Evolutionary conservation across 2,888 invertebrate species (phyloP), one percentile per base, ranked within the genome.

Genomic region (Notodonta ziczac): DNA sequence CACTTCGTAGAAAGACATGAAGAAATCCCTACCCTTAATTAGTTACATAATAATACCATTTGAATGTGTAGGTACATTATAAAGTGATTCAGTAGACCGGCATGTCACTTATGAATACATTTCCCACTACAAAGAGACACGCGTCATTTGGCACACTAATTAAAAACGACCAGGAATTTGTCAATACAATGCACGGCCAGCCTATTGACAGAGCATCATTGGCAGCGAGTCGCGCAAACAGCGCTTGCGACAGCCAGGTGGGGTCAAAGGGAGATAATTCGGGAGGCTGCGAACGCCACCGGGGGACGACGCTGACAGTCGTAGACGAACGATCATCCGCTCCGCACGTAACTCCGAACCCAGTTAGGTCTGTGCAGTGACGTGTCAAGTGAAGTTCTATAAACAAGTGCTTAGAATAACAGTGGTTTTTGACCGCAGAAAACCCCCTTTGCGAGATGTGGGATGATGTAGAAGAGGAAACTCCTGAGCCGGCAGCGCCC

Each of bases 391-490:
- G 69, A 70, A 72, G 80, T 81, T 77, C 48, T 56, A 60, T 56
- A 65, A 62, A 61, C 57, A 42, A 72, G 77, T 81, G 77, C 55
- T 62, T 61, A 16, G 62, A 74, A 76, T 81, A 75, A 79, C 74
- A 77, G 86, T 86, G 86, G 69, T 86, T 87, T 90, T 85, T 88
- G 71, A 83, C 81, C 84, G 70, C 80, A 90, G 89, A 90, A 82
- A 77, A 84, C 77, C 86, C 24, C 86, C 82, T 84, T 81, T 81
- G 70, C 90, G 80, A 85, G 81, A 94, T 93, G 92, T 92, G 92
- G 93, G 95, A 95, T 86, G 95, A 95, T 85, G 93, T 94, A 76
- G 92, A 93, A 78, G 95, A 94, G 80, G 94, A 94, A 76, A 65
- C 78, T 62, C 75, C 87, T 56, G 86, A 83, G 44, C 81, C 77